phyloP scores from a whole-genome alignment of 2,888 invertebrate genomes.

The Dioctria linearis region DNA sequence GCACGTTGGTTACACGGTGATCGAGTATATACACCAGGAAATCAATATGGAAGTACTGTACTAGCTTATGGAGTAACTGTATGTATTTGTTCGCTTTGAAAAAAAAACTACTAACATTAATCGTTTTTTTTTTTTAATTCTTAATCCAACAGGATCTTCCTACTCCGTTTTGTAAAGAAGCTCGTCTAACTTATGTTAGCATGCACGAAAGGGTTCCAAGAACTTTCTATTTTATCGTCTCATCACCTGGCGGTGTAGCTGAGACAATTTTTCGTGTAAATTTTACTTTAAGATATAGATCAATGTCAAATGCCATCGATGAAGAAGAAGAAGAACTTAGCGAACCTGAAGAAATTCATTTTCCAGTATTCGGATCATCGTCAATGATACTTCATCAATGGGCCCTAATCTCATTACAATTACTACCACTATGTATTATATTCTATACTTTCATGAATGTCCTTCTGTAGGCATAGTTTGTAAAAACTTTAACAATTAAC shows the following conservation, averaged over 20 bases:
- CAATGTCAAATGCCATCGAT: slow-evolving; percentile 67
- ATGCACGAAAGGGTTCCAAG: slow-evolving; percentile 71
- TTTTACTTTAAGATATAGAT: slow-evolving; percentile 70
- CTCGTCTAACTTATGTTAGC: slow-evolving; percentile 70
- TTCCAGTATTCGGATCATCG: slow-evolving; percentile 68
- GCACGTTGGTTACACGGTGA: slow-evolving; percentile 71
- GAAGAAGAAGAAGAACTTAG: slow-evolving; percentile 70
- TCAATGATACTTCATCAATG: slow-evolving; percentile 14
- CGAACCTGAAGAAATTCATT: slow-evolving; percentile 71
- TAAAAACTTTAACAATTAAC: not conserved
- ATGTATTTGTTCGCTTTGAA: slow-evolving; percentile 57
- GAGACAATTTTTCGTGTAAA: slow-evolving; percentile 70
- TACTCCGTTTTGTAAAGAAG: slow-evolving; percentile 71
- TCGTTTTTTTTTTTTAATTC: not conserved
- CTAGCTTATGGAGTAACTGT: slow-evolving; percentile 71
- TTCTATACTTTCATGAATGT: slow-evolving; percentile 54
- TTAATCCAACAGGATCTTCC: slow-evolving; percentile 67
- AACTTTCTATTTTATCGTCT: slow-evolving; percentile 71
- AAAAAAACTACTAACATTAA: not conserved
- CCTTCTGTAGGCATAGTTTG: slow-evolving; percentile 55
- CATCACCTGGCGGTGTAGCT: slow-evolving; percentile 70
- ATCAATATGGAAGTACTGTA: slow-evolving; percentile 71
- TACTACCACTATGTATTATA: slow-evolving; percentile 48
- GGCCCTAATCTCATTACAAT: slow-evolving; percentile 33
- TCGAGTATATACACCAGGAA: slow-evolving; percentile 71